Evolutionary conservation across 2,888 invertebrate genomes (phyloP).

Genomic region (Galeopsomyia nigrocyanea): DNA sequence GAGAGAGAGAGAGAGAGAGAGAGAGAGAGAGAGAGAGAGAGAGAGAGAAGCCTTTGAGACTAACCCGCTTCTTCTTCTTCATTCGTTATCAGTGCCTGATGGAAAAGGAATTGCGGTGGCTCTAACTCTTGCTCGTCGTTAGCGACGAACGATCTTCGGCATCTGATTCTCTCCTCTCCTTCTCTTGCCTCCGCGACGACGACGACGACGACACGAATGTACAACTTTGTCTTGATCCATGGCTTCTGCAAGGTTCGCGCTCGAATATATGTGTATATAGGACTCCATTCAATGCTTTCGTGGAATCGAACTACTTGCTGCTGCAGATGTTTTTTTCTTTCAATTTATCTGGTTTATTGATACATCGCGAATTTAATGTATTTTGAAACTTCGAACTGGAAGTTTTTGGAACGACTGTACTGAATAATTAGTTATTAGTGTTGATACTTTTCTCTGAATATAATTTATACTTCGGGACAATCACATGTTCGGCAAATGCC

Average conservation of each 20-base stretch:
- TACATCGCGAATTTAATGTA: too few species aligned
- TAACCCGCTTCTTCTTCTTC: constrained; percentile 9
- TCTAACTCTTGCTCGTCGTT: constrained; percentile 36
- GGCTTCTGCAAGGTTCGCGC: constrained; percentile 17
- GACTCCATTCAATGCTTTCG: constrained; percentile 45
- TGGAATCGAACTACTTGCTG: constrained; percentile 31
- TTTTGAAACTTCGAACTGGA: too few species aligned
- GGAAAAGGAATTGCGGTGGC: constrained; percentile 27
- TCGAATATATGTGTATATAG: constrained; percentile 29
- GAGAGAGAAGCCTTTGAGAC: constrained; percentile 12
- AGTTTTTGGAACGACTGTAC: too few species aligned
- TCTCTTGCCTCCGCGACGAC: constrained; percentile 5
- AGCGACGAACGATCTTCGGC: constrained; percentile 52
- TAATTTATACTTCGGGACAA: too few species aligned
- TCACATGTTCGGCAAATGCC: too few species aligned
- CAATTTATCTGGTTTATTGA: too few species aligned
- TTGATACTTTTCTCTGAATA: too few species aligned
- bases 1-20: too few species aligned
- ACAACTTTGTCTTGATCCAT: constrained; percentile 47
- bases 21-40: too few species aligned
- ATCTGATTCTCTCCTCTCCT: constrained; percentile 44
- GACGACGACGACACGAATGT: not conserved
- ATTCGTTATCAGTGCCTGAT: constrained; percentile 31
- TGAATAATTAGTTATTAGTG: too few species aligned
- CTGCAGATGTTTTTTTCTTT: too few species aligned